A percentile compares a stretch with the other conserved stretches of the same genome.
Evolutionary conservation across 2,113 vertebrate species (phyloP).

Genomic region (Bubo blakistoni): DNA sequence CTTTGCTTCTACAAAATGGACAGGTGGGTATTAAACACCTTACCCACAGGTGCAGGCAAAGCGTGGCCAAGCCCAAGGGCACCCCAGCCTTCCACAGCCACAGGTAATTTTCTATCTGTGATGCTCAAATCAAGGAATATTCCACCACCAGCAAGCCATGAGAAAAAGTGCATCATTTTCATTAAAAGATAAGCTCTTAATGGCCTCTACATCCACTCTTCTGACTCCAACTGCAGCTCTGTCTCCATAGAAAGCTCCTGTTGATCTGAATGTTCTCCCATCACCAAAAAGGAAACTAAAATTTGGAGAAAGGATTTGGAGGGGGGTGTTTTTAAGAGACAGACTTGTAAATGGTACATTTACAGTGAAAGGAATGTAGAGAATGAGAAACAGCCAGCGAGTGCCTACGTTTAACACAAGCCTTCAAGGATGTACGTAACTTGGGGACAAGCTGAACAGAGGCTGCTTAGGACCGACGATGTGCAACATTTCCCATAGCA

Average conservation of each 20-base stretch:
- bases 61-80: not conserved
- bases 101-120: not conserved
- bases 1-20: accelerated
- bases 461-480: accelerated
- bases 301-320: not conserved
- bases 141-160: accelerated
- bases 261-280: not conserved
- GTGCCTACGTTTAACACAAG: accelerated
- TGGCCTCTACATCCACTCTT: not conserved
- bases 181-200: not conserved
- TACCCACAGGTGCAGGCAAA: not conserved
- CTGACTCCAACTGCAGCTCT: not conserved
- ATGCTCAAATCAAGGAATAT: not conserved
- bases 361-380: accelerated
- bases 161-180: accelerated
- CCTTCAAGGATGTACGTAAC: accelerated
- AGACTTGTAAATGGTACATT: accelerated
- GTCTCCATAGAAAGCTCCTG: not conserved
- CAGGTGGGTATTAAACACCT: no score
- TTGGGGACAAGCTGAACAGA: not conserved
- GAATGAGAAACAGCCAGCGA: not conserved
- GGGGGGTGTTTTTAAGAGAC: not conserved
- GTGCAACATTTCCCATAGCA: not conserved
- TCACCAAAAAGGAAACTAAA: not conserved
- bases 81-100: not conserved